Conservation (phyloP, 1,140 invertebrate species). For the Nasonia longicornis region DNA sequence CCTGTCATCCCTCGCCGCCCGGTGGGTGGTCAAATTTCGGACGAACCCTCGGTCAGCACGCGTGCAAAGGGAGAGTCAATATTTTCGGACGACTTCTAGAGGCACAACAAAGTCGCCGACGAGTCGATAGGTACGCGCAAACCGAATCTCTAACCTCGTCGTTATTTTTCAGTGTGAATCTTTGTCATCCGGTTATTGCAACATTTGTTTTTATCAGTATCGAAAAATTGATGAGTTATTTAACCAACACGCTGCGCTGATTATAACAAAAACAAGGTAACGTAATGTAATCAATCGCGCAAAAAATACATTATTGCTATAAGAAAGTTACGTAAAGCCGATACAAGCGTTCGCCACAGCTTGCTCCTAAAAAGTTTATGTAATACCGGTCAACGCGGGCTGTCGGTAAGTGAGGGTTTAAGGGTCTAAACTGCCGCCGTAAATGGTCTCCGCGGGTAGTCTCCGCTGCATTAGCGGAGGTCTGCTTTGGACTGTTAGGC, state of each 20-base stretch:
- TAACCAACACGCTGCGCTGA: no score
- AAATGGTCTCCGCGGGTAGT: conserved; percentile 21
- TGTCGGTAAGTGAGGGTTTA: conserved; percentile 23
- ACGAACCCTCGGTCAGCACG: background rate
- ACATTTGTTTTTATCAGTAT: no score
- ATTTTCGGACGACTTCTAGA: background rate
- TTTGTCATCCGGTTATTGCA: no score
- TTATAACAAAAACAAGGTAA: background rate
- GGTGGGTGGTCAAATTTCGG: conserved; percentile 43
- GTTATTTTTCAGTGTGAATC: no score
- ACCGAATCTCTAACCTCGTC: conserved; percentile 1
- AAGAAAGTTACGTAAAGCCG: background rate
- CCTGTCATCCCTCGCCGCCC: background rate
- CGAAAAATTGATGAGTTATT: no score
- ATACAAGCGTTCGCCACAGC: background rate
- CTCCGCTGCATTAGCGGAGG: background rate
- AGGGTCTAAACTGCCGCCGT: conserved; percentile 30
- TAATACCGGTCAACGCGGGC: conserved; percentile 15
- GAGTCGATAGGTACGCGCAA: background rate
- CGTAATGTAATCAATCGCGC: background rate
- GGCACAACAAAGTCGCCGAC: background rate
- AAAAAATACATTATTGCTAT: background rate
- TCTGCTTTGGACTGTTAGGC: background rate
- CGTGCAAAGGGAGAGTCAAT: background rate
- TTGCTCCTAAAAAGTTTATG: conserved; percentile 15